These are phyloP conservation scores for Macrophya annulata DNA, from an alignment of 2,888 invertebrate genomes.

Conservation along the genomic window DNA sequence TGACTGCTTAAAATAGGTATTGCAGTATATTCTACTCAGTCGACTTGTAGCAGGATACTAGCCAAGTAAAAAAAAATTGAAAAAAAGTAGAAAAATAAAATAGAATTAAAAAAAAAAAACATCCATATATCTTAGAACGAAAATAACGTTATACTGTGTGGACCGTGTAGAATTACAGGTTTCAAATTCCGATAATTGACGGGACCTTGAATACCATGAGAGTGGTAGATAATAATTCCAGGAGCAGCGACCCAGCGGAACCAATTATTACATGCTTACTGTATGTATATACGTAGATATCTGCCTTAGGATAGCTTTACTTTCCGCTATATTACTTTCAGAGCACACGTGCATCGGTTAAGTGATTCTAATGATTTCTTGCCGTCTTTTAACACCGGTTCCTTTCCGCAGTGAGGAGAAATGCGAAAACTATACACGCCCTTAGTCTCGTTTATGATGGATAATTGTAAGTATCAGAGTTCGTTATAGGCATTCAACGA, in stretches of 20 bases:
- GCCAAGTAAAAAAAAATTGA: no score
- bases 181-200: slow-evolving; percentile 33
- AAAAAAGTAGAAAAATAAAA: neutral
- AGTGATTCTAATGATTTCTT: slow-evolving; percentile 49
- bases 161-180: neutral
- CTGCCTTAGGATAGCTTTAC: neutral
- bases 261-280: slow-evolving; percentile 32
- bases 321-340: neutral
- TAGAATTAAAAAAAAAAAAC: neutral
- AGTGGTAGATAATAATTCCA: slow-evolving; percentile 28
- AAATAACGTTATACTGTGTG: slow-evolving; percentile 13
- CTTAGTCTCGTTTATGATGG: slow-evolving; percentile 46
- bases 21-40: neutral
- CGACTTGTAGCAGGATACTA: neutral
- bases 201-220: slow-evolving; percentile 7
- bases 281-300: neutral
- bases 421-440: slow-evolving; percentile 41
- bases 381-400: slow-evolving; percentile 32
- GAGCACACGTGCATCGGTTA: slow-evolving; percentile 42
- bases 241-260: slow-evolving; percentile 23
- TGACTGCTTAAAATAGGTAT: neutral
- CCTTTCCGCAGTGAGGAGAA: slow-evolving; percentile 27
- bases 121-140: neutral
- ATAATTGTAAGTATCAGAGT: slow-evolving; percentile 50
- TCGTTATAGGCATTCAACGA: slow-evolving; percentile 47